Evolutionary conservation across 1,140 invertebrate species (phyloP), one percentile per base, ranked within the genome.

Genomic region (Goniozus legneri): DNA sequence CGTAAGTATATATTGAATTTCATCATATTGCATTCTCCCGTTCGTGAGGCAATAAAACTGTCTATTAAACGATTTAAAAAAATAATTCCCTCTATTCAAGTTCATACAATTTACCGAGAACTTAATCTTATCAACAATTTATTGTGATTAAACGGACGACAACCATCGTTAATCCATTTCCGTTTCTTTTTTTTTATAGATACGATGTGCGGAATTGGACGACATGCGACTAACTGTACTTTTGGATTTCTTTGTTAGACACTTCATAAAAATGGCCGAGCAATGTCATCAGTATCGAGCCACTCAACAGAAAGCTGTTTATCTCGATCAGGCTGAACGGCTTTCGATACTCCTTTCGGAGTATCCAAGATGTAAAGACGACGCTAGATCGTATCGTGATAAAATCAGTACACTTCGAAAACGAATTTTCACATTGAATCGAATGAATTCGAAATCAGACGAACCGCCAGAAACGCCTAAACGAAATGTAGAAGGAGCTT

Each of bases 221-320:
- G 44, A 46, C 1, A 45, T 39, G 18, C 75, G 81, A 44, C 65
- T 82, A 10, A 74, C 76, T 6, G 60, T 78, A 41, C 70, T 87
- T 1, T 64, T 90, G 0, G 79, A 83, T 48, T 82, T 87, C 41
- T 86, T 91, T 50, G 82, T 85, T 24, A 64, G 78, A 13, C 84
- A 86, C 51, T 88, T 87, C 47, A 77, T 87, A 13, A 71, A 81
- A 40, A 85, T 87, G 73, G 83, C 82, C 1, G 71, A 80, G 36
- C 75, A 72, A 18, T 82, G 82, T 54, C 77, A 81, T 42, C 77
- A 78, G 38, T 80, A 83, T 43, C 75, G 79, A 13, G 77, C 82
- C 1, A 67, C 75, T 16, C 65, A 73, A 34, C 80, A 84, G 56
- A 83, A 83, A 20, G 66, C 78, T 1, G 77, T 84, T 15, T 89